Base-by-base conservation (phyloP, 1,140 invertebrate species). In the Drosophila simulans region DNA sequence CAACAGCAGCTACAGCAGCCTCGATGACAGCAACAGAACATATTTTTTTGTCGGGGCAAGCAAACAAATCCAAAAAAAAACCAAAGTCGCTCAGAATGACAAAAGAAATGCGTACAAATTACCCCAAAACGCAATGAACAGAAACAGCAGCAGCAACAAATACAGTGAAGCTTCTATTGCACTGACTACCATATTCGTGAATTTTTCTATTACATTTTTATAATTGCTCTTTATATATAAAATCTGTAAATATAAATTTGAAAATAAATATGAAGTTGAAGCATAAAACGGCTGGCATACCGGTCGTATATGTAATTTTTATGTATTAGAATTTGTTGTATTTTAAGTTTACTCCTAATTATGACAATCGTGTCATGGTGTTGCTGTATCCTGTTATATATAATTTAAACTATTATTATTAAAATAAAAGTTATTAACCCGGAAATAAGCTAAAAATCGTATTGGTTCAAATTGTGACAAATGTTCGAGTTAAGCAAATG, bases 61-160 rank as follows among this genome's bases (percentile, higher is more conserved):
- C 63, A 42, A 70, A 70, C 46, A 76, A 75, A 70, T 52, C 51
- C 49, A 46, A 59, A 73, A 68, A 65, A 66, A 71, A 72, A 73
- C 49, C 34, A 49, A 60, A 63, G 60, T 54, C 39, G 54, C 43
- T 46, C 43, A 52, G 62, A 86, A 80, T 56, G 74, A 79, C 80
- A 86, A 86, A 82, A 69, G 70, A 79, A 89, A 77, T 89, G 75
- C 84, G 79, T 83, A 83, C 84, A 88, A 88, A 89, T 89, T 83
- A 80, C 80, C 76, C 80, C 45, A 40, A 77, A 80, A 76, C 64
- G 76, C 68, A 77, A 80, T 76, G 43, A 51, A 60, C 77, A 77
- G 66, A 52, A 80, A 77, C 64, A 79, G 77, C 70, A 82, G 66
- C 17, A 49, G 57, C 58, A 79, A 86, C 69, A 69, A 42, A 62